These are phyloP conservation scores for Candoia aspera DNA, from an alignment of 2,113 vertebrate species.

Conservation along the genomic window DNA sequence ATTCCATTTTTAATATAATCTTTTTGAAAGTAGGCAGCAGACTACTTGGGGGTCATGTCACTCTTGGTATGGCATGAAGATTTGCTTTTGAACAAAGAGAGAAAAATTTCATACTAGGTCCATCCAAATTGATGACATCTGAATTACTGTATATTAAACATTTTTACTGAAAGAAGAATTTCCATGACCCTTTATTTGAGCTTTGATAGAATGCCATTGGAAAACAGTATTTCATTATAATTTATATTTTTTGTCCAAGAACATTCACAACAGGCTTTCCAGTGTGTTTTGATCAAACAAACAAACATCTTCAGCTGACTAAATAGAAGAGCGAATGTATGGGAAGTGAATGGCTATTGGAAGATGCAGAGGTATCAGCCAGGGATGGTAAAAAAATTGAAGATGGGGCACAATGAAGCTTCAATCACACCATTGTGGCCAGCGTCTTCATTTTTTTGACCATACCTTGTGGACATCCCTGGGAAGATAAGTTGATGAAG, in stretches of 20 bases:
- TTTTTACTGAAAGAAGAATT: not conserved
- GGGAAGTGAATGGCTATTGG: not conserved
- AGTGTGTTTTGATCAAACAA: constrained; percentile 19
- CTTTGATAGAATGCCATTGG: not conserved
- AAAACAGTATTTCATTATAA: not conserved
- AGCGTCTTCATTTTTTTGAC: not conserved
- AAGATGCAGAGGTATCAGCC: not conserved
- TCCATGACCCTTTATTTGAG: not conserved
- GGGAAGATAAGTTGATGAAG: constrained; percentile 8
- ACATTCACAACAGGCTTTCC: constrained; percentile 3
- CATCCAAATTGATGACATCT: not conserved
- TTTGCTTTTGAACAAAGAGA: not conserved
- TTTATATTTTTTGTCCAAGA: not conserved
- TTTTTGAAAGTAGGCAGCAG: not conserved
- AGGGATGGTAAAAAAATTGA: not conserved
- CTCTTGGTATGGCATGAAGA: not conserved
- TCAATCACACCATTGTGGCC: not conserved
- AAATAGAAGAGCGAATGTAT: constrained; percentile 1
- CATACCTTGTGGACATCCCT: not conserved
- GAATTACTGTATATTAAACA: not conserved
- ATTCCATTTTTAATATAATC: not conserved
- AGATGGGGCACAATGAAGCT: not conserved
- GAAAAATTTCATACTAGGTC: no score
- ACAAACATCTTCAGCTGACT: not conserved
- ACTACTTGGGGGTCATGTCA: not conserved